phyloP scores from a whole-genome alignment of 1,140 invertebrate species.

The Chlorops oryzae region DNA sequence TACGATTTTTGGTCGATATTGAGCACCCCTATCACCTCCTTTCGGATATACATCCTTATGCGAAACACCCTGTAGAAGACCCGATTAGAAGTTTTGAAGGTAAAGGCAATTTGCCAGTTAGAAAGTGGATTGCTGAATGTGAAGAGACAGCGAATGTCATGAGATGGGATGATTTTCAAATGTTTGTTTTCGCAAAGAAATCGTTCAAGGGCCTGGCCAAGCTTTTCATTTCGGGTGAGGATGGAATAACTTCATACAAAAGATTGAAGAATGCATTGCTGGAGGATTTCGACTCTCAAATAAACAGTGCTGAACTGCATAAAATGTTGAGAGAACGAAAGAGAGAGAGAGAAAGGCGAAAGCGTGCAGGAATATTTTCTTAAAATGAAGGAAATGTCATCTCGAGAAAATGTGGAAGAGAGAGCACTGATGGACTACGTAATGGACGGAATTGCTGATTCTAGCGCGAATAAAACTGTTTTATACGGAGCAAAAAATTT shows the following conservation, averaged over 20 bases:
- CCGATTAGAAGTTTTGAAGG: too few species aligned
- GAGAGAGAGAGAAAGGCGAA: conserved; percentile 3
- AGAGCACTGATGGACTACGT: conserved; percentile 10
- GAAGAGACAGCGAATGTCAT: neutral
- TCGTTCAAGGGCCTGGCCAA: neutral
- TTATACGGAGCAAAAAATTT: conserved; percentile 4
- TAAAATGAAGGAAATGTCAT: conserved; percentile 10
- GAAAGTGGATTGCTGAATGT: too few species aligned
- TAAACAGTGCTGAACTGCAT: conserved; percentile 5
- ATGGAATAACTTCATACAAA: neutral
- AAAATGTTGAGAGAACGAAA: conserved; percentile 2
- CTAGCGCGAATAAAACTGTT: conserved; percentile 3
- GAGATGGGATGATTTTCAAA: conserved; percentile 1
- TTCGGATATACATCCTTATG: too few species aligned
- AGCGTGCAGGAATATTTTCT: conserved; percentile 4
- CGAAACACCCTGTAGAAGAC: too few species aligned
- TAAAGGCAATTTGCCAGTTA: too few species aligned
- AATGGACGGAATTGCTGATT: conserved; percentile 7
- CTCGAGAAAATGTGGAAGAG: conserved; percentile 5
- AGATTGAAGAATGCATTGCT: neutral
- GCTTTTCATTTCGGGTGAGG: neutral
- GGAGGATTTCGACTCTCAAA: neutral
- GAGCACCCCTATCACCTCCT: too few species aligned
- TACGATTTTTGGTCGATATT: too few species aligned
- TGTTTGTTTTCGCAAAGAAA: conserved; percentile 2